Evolutionary conservation across 2,888 invertebrate species (phyloP).

Genomic region (Laothoe populi): DNA sequence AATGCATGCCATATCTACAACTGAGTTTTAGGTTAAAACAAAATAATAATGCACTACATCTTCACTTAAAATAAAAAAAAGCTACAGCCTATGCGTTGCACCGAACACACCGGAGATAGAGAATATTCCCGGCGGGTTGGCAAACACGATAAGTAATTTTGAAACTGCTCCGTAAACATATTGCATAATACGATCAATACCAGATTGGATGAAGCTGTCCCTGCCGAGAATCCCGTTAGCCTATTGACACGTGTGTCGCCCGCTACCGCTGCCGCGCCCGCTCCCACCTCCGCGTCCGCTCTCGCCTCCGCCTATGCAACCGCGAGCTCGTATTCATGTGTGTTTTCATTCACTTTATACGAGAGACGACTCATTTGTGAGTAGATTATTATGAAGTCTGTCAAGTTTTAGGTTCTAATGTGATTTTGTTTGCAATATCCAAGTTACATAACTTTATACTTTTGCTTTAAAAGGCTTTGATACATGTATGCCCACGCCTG

Average conservation of each 20-base stretch:
- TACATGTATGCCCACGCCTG: no score
- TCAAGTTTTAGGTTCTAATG: not conserved
- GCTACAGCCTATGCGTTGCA: not conserved
- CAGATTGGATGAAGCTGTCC: constrained; percentile 21
- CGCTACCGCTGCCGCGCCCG: constrained; percentile 13
- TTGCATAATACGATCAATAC: constrained; percentile 32
- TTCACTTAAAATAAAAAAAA: no score
- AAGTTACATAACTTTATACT: not conserved
- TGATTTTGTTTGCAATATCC: not conserved
- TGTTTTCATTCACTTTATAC: not conserved
- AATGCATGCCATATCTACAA: no score
- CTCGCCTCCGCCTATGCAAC: not conserved
- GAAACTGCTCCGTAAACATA: constrained; percentile 38
- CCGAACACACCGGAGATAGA: constrained; percentile 30
- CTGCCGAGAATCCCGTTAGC: constrained; percentile 20
- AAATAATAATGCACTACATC: not conserved
- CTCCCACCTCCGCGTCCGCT: not conserved
- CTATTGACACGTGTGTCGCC: constrained; percentile 5
- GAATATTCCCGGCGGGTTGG: constrained; percentile 34
- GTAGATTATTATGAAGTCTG: constrained; percentile 9
- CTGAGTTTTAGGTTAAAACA: no score
- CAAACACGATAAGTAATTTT: constrained; percentile 48
- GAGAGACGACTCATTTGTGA: not conserved
- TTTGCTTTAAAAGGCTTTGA: not conserved
- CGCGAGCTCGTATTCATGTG: not conserved